Conservation (phyloP, 2,888 invertebrate species). For the Exephanes ischioxanthus region DNA sequence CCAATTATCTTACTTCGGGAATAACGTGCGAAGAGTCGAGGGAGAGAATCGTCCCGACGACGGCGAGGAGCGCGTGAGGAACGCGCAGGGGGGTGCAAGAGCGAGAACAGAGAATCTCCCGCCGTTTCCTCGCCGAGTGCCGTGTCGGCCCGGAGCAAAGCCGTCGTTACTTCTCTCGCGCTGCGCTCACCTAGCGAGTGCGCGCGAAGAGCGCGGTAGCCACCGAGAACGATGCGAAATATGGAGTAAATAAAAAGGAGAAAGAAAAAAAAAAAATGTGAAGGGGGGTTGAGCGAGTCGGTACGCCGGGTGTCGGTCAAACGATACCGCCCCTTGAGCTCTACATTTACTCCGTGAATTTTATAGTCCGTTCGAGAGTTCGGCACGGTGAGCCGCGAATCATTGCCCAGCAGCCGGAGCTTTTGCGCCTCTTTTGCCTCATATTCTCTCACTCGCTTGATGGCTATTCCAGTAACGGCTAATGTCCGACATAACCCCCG, state of each 20-base stretch:
- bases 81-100: slow-evolving; percentile 44
- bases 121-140: not conserved
- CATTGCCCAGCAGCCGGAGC: slow-evolving; percentile 65
- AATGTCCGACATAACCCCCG: slow-evolving; percentile 78
- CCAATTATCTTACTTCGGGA: slow-evolving; percentile 76
- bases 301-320: slow-evolving; percentile 71
- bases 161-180: slow-evolving; percentile 58
- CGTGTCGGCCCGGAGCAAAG: slow-evolving; percentile 31
- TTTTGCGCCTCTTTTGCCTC: slow-evolving; percentile 59
- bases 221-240: slow-evolving; percentile 53
- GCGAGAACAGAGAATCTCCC: slow-evolving; percentile 16
- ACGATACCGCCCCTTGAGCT: slow-evolving; percentile 81
- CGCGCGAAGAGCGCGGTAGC: slow-evolving; percentile 12
- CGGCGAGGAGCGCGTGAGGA: slow-evolving; percentile 62
- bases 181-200: slow-evolving; percentile 14
- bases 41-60: slow-evolving; percentile 29
- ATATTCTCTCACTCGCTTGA: slow-evolving; percentile 70
- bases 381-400: slow-evolving; percentile 66
- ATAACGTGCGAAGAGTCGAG: slow-evolving; percentile 78
- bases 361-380: slow-evolving; percentile 75
- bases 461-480: slow-evolving; percentile 80
- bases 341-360: slow-evolving; percentile 81
- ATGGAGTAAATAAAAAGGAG: slow-evolving; percentile 28
- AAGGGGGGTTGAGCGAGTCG: slow-evolving; percentile 32
- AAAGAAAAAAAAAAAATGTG: slow-evolving; percentile 13